These are phyloP conservation scores for Cyprinus carpio DNA, from an alignment of 2,113 vertebrate genomes.

Conservation along the genomic window DNA sequence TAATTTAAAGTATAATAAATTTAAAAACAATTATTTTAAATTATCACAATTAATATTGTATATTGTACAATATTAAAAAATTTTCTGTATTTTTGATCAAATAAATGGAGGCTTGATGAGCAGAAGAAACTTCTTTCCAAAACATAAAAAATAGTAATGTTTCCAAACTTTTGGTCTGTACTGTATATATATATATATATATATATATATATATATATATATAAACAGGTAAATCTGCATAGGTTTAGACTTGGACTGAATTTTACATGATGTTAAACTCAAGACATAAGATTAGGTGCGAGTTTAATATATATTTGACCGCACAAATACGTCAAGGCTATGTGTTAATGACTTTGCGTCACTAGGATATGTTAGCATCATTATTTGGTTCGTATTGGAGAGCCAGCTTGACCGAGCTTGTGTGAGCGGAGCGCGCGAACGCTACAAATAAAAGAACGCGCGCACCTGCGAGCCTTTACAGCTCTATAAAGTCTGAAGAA, in stretches of 20 bases:
- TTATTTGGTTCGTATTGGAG: slow-evolving; percentile 6
- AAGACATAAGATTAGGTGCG: not conserved
- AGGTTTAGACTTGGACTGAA: not conserved
- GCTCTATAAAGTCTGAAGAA: not conserved
- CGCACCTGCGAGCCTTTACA: slow-evolving; percentile 2
- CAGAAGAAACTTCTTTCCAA: no score
- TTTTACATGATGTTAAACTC: not conserved
- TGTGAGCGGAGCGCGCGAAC: slow-evolving; percentile 19
- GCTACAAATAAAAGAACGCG: slow-evolving; percentile 21
- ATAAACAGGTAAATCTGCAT: not conserved
- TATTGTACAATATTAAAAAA: no score
- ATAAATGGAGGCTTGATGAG: no score
- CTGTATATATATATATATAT: no score
- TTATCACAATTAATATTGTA: no score
- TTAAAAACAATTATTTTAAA: no score
- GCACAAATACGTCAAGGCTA: slow-evolving; percentile 6
- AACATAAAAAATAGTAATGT: no score
- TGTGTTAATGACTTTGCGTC: slow-evolving; percentile 32
- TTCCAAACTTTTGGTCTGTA: no score
- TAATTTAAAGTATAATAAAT: no score
- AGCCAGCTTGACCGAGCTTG: not conserved
- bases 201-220: no score
- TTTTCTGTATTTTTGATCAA: no score
- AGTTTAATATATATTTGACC: not conserved
- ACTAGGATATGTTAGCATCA: slow-evolving; percentile 33